Conservation (phyloP, 2,797 vertebrate species). For the Paedocypris micromegethes region DNA sequence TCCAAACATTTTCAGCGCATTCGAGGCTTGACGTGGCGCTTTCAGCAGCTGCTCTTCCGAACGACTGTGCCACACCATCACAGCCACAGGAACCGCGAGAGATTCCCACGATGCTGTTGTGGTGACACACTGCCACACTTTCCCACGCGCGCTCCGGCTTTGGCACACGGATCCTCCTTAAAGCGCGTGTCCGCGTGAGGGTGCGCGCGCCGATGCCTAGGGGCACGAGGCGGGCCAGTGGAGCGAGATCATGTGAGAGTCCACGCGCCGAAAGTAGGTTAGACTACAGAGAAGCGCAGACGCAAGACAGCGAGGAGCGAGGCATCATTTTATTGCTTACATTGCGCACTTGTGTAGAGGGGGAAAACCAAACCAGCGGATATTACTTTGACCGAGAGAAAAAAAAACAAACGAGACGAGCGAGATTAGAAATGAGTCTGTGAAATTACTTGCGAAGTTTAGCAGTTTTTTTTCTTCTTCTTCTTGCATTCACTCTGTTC, state of each 20-base stretch:
- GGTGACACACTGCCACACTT: conserved; percentile 75
- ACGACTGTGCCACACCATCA: conserved; percentile 2
- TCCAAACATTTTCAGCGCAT: too few relatives aligned
- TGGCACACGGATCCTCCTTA: conserved; percentile 51
- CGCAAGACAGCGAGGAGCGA: conserved; percentile 37
- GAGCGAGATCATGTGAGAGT: conserved; percentile 74
- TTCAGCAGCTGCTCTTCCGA: background rate
- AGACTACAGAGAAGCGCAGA: conserved; percentile 43
- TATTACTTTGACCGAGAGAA: conserved; percentile 13
- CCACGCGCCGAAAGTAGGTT: conserved; percentile 72
- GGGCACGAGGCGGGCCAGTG: conserved; percentile 68
- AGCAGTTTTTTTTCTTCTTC: conserved; percentile 44
- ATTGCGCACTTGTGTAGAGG: conserved; percentile 14
- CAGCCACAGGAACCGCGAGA: conserved; percentile 23
- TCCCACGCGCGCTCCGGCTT: conserved; percentile 57
- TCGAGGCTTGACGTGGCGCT: too few relatives aligned
- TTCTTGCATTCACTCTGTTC: conserved; percentile 52
- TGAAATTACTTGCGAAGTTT: conserved; percentile 58
- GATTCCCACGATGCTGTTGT: conserved; percentile 61
- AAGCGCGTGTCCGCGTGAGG: conserved; percentile 52
- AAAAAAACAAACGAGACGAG: background rate
- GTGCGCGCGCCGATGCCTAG: conserved; percentile 55
- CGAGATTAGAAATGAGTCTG: conserved; percentile 1
- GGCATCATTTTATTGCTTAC: conserved; percentile 13
- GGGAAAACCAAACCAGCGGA: background rate